Evolutionary conservation across 2,888 invertebrate species (phyloP).

Genomic region (Tridacna gigas): DNA sequence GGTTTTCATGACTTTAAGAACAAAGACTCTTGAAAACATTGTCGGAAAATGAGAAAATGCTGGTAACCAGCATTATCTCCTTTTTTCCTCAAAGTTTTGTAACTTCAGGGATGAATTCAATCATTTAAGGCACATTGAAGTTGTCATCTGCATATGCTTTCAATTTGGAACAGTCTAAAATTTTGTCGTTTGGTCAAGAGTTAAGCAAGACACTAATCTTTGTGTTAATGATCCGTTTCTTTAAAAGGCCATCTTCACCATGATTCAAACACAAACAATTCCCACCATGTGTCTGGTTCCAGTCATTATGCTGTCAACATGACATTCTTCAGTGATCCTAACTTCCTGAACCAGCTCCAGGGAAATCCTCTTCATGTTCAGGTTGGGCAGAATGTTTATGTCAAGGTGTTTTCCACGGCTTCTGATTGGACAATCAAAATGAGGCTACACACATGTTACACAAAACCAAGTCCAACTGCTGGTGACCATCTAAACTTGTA

Average conservation of each 20-base stretch:
- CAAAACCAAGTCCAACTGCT: conserved; percentile 38
- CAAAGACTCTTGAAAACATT: too few species aligned
- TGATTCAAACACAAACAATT: conserved; percentile 14
- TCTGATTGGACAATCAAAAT: conserved; percentile 58
- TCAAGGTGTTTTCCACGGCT: conserved; percentile 49
- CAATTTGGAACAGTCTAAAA: too few species aligned
- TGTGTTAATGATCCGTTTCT: background rate
- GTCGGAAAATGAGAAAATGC: too few species aligned
- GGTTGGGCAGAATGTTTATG: conserved; percentile 53
- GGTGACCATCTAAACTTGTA: conserved; percentile 34
- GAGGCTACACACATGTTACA: conserved; percentile 56
- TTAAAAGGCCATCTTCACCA: conserved; percentile 47
- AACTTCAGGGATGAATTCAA: too few species aligned
- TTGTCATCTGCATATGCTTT: too few species aligned
- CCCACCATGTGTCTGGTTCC: conserved; percentile 29
- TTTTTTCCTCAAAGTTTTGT: too few species aligned
- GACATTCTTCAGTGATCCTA: conserved; percentile 58
- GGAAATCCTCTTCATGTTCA: conserved; percentile 55
- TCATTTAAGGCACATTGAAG: too few species aligned
- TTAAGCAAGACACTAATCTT: too few species aligned
- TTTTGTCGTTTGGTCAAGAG: too few species aligned
- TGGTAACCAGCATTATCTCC: too few species aligned
- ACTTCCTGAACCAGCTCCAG: conserved; percentile 38
- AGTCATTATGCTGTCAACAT: conserved; percentile 53
- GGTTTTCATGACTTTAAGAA: too few species aligned